Evolutionary conservation across 2,113 vertebrate genomes (phyloP).

Genomic region (Mastomys natalensis): DNA sequence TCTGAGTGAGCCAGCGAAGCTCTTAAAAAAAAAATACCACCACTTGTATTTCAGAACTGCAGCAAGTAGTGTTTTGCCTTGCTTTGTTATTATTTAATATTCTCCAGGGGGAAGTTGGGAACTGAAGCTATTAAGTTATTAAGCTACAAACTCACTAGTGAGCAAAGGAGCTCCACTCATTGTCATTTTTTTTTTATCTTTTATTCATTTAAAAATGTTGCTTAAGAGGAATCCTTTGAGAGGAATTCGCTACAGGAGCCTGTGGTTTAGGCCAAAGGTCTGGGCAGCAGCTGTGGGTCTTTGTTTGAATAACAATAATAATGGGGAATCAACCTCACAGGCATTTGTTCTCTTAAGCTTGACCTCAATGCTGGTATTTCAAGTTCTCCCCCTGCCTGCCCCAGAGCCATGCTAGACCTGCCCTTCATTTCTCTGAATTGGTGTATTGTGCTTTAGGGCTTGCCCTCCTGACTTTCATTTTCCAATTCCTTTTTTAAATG

Average conservation of each 20-base stretch:
- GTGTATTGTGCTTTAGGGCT: background rate
- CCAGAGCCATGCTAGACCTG: background rate
- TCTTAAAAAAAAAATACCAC: background rate
- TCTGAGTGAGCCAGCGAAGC: fast-evolving
- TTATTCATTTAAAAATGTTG: background rate
- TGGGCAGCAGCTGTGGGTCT: conserved; percentile 1
- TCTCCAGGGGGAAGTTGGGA: background rate
- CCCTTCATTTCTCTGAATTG: background rate
- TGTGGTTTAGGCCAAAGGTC: conserved; percentile 36
- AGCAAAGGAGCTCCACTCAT: background rate
- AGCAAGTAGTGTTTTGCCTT: background rate
- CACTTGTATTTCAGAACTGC: background rate
- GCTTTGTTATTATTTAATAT: background rate
- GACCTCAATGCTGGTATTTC: background rate
- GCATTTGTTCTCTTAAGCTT: background rate
- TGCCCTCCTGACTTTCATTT: conserved; percentile 10
- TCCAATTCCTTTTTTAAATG: conserved; percentile 16
- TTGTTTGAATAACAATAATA: conserved; percentile 47
- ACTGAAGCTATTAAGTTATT: background rate
- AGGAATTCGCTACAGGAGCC: background rate
- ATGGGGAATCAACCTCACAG: background rate
- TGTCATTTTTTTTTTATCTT: background rate
- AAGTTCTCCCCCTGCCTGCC: background rate
- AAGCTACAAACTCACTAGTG: background rate
- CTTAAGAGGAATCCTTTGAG: background rate